Evolutionary conservation across 2,888 invertebrate genomes (phyloP), one percentile per base, ranked within the genome.

Genomic region (Helobdella robusta): DNA sequence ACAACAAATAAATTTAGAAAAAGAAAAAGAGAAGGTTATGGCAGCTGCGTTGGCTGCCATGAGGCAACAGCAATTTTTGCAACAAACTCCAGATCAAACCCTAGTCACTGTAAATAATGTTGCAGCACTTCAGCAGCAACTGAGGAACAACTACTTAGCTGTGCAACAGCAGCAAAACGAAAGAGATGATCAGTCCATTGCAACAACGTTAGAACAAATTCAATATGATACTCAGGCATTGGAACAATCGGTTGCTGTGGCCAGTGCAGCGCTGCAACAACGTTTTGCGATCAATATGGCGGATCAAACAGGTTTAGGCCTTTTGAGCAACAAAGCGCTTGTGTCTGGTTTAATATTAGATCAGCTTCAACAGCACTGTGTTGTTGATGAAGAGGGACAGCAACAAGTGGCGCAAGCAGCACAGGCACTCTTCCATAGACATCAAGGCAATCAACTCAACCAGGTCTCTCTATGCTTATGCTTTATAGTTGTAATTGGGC

Each of bases 251-350:
- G 54, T 54, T 18, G 54, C 54, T 6, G 50, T 62, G 15, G 62
- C 62, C 32, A 23, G n/a, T 18, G 62, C 62, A 28, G 62, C 62
- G 15, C 50, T 62, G 11, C 62, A 62, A 28, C 62, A 62, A 48
- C 62, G 50, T n/a, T 44, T 62, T 25, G 62, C 62, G 34, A 62
- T 62, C n/a, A 62, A 62, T 35, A 30, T 62, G 30, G 50, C 62
- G 2, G 62, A 62, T 46, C 62, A n/a, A 48, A 20, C 62, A 1
- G 30, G 44, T 44, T 18, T 62, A 11, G 44, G 50, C 30, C 50
- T 62, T 2, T 46, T 60, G 1, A 35, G 40, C 36, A 62, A 62
- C 32, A 62, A 62, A 35, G 30, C 62, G 15, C 50, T 62, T 2
- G 62, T 62, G 15, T 62, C 62, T 23, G 62, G 62, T 32, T 30